Evolutionary conservation across 2,797 vertebrate genomes (phyloP).

Genomic region (Poeciliopsis paucimaculata): DNA sequence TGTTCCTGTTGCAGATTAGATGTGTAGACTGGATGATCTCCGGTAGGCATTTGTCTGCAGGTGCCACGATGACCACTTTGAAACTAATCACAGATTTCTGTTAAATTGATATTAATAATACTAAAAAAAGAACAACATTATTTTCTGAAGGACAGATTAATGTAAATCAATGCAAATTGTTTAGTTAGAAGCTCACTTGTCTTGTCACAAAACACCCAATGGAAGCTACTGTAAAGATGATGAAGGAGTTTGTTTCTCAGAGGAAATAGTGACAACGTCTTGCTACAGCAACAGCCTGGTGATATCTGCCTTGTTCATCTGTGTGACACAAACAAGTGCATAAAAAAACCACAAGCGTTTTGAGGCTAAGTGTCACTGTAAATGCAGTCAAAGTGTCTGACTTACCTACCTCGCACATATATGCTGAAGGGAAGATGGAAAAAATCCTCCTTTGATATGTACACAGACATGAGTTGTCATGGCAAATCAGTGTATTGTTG

Average conservation of each 20-base stretch:
- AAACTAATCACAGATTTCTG: slow-evolving; percentile 48
- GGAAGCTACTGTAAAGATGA: slow-evolving; percentile 43
- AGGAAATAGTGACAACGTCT: slow-evolving; percentile 55
- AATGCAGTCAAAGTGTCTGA: not conserved
- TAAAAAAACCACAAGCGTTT: not conserved
- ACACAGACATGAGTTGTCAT: slow-evolving; percentile 49
- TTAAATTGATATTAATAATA: not conserved
- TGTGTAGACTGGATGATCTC: slow-evolving; percentile 35
- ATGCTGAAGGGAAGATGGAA: slow-evolving; percentile 40
- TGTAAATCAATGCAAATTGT: not conserved
- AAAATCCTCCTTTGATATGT: slow-evolving; percentile 46
- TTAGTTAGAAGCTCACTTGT: slow-evolving; percentile 36
- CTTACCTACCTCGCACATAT: slow-evolving; percentile 56
- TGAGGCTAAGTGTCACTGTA: not conserved
- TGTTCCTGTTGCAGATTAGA: slow-evolving; percentile 38
- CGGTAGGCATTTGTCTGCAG: slow-evolving; percentile 19
- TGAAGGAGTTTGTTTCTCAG: slow-evolving; percentile 34
- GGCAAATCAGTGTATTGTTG: slow-evolving; percentile 16
- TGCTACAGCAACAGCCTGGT: slow-evolving; percentile 44
- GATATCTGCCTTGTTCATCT: slow-evolving; percentile 42
- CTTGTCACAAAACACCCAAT: slow-evolving; percentile 64
- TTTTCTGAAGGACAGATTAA: not conserved
- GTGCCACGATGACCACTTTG: slow-evolving; percentile 44
- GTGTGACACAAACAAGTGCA: slow-evolving; percentile 23
- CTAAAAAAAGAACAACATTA: not conserved